Evolutionary conservation across 2,113 vertebrate species (phyloP).

Genomic region (Platycercus adscitus): DNA sequence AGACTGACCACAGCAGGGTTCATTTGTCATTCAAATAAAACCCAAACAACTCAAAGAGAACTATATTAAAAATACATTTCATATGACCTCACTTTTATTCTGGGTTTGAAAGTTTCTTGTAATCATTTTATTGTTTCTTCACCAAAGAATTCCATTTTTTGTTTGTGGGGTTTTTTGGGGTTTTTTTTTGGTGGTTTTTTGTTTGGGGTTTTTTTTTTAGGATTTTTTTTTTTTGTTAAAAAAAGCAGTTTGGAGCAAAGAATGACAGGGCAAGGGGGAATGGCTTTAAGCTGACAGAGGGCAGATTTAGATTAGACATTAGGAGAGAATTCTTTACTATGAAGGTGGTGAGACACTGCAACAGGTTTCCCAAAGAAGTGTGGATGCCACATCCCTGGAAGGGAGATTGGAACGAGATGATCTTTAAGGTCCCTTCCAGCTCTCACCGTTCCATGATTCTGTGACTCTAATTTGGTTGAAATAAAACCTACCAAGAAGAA

Average conservation of each 20-base stretch:
- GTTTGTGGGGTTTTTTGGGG: background rate
- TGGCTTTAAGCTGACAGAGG: background rate
- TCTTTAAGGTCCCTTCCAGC: no score
- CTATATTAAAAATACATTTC: slow-evolving; percentile 1
- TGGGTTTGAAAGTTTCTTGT: background rate
- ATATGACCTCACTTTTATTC: background rate
- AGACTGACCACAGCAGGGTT: background rate
- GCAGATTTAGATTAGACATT: background rate
- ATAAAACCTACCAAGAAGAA: background rate
- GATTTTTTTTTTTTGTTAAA: background rate
- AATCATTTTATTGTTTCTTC: background rate
- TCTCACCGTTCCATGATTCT: no score
- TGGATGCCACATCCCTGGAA: background rate
- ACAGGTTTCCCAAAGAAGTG: background rate
- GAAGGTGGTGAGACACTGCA: background rate
- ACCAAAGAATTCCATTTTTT: background rate
- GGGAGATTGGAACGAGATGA: no score
- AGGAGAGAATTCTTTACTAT: background rate
- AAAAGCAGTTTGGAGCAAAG: background rate
- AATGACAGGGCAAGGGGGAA: background rate
- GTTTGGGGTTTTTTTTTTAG: no score
- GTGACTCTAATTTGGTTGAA: background rate
- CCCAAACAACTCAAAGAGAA: background rate
- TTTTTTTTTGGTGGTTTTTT: no score
- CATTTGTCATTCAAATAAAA: background rate